Conservation (phyloP, 2,888 invertebrate species). For the Rhodophaea formosa region DNA sequence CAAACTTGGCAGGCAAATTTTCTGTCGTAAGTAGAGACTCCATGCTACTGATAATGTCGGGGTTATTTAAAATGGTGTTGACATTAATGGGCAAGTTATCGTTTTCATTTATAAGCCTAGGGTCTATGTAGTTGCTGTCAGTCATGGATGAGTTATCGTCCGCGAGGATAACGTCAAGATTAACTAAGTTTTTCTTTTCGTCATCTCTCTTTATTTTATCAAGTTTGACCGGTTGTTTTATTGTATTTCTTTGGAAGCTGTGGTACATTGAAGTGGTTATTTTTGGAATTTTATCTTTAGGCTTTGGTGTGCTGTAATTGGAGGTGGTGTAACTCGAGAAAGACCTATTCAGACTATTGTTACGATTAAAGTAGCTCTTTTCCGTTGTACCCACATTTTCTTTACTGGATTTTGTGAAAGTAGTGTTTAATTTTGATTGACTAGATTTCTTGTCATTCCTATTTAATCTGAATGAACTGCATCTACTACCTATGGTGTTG, state of each 20-base stretch:
- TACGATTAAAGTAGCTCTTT: conserved; percentile 64
- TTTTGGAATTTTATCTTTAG: conserved; percentile 75
- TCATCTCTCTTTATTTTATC: conserved; percentile 70
- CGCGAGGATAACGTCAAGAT: conserved; percentile 65
- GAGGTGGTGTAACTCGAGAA: conserved; percentile 71
- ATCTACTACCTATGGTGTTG: conserved; percentile 63
- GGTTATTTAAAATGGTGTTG: conserved; percentile 74
- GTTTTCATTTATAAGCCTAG: conserved; percentile 84
- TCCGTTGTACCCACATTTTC: conserved; percentile 68
- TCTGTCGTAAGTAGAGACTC: conserved; percentile 75
- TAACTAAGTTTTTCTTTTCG: conserved; percentile 71
- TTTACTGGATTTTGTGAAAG: conserved; percentile 75
- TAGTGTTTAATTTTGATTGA: conserved; percentile 66
- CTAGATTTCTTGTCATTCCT: conserved; percentile 70
- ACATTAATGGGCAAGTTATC: conserved; percentile 84
- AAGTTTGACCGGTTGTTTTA: conserved; percentile 69
- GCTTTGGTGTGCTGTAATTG: conserved; percentile 70
- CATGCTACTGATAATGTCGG: conserved; percentile 77
- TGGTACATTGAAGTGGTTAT: conserved; percentile 74
- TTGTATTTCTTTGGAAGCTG: conserved; percentile 69
- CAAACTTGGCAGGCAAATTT: conserved; percentile 74
- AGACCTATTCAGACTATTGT: conserved; percentile 66
- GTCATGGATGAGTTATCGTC: conserved; percentile 72
- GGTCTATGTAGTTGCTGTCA: conserved; percentile 80
- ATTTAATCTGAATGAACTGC: conserved; percentile 72